These are phyloP conservation scores for Buathra laborator DNA, from an alignment of 2,888 invertebrate species.

Conservation along the genomic window DNA sequence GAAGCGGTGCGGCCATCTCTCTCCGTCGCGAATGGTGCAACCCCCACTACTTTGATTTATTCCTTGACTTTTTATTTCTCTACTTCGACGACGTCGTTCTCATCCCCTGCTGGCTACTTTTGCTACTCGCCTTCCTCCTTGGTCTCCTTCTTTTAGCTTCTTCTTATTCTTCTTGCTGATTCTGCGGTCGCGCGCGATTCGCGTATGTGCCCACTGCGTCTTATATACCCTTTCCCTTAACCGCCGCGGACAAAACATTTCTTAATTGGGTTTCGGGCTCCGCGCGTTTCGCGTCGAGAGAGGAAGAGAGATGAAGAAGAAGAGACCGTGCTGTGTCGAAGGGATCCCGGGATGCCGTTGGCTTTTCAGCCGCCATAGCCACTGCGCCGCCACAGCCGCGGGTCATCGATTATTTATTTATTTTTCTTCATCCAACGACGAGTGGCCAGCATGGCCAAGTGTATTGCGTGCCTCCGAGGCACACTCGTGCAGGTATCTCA, in stretches of 20 bases:
- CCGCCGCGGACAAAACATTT: conserved; percentile 85
- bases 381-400: conserved; percentile 67
- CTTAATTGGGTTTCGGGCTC: conserved; percentile 84
- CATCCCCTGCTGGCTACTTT: conserved; percentile 60
- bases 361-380: conserved; percentile 59
- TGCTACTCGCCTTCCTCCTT: conserved; percentile 59
- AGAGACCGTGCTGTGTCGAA: conserved; percentile 70
- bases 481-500: conserved; percentile 69
- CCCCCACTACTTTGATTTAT: conserved; percentile 66
- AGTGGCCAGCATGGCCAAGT: conserved; percentile 55
- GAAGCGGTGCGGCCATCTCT: conserved; percentile 60
- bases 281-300: conserved; percentile 63
- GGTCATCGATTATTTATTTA: conserved; percentile 77
- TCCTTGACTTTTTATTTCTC: conserved; percentile 70
- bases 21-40: conserved; percentile 53
- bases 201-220: conserved; percentile 48
- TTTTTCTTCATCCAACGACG: conserved; percentile 68
- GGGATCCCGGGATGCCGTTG: conserved; percentile 53
- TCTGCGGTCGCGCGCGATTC: conserved; percentile 52
- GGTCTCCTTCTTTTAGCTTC: conserved; percentile 44
- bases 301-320: conserved; percentile 43
- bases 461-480: conserved; percentile 64
- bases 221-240: conserved; percentile 74
- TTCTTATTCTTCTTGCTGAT: conserved; percentile 69
- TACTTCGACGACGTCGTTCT: conserved; percentile 69